These are phyloP conservation scores for Zophobas morio DNA, from an alignment of 1,140 invertebrate genomes.

Conservation along the genomic window DNA sequence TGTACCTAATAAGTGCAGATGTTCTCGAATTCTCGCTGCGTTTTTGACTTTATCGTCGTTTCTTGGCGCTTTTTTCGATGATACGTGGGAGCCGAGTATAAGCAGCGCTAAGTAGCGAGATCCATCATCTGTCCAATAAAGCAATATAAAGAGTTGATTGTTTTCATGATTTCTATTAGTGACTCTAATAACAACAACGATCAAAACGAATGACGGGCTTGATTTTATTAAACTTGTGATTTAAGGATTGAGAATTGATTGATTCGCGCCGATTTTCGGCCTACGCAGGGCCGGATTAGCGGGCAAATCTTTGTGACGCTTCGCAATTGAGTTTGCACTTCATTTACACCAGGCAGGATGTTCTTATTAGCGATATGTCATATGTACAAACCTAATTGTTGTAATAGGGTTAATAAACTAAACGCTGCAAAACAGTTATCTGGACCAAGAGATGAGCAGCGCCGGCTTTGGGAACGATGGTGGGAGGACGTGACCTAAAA, in stretches of 20 bases:
- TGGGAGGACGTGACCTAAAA: no score
- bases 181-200: constrained; percentile 37
- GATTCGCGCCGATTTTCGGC: constrained; percentile 4
- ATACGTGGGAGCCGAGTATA: constrained; percentile 36
- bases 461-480: not conserved
- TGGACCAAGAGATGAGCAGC: constrained; percentile 16
- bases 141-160: constrained; percentile 47
- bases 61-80: constrained; percentile 13
- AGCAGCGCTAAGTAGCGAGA: constrained; percentile 22
- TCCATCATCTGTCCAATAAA: constrained; percentile 45
- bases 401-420: constrained; percentile 61
- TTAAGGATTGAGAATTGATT: constrained; percentile 6
- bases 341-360: constrained; percentile 61
- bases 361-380: constrained; percentile 59
- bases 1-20: constrained; percentile 42
- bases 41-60: constrained; percentile 7
- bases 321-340: constrained; percentile 62
- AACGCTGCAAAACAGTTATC: constrained; percentile 56
- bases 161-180: constrained; percentile 49
- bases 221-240: constrained; percentile 33
- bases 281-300: constrained; percentile 5
- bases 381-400: constrained; percentile 59
- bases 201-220: not conserved
- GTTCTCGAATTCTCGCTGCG: constrained; percentile 32
- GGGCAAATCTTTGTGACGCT: constrained; percentile 58